Percentiles rank a stretch among this genome's conserved stretches.
Evolutionary conservation across 2,888 invertebrate genomes (phyloP).

Genomic region (Andrena trimmerana): DNA sequence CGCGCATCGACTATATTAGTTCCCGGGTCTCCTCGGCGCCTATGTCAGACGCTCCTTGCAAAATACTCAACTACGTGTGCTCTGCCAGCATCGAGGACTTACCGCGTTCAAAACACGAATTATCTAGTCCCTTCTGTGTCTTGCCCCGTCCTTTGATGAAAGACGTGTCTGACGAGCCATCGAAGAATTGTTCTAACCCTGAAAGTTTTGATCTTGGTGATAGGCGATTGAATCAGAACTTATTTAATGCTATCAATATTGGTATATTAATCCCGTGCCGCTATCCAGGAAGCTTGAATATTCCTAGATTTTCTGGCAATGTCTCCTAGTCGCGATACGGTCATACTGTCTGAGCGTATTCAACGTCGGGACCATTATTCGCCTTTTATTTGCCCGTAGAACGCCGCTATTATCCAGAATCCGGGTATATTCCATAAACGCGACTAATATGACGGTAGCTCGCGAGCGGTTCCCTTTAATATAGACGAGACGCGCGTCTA

Average conservation of each 20-base stretch:
- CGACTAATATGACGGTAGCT: slow-evolving; percentile 8
- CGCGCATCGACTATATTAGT: slow-evolving; percentile 53
- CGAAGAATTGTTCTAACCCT: background rate
- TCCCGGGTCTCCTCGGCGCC: slow-evolving; percentile 10
- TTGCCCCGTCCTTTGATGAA: background rate
- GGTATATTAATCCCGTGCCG: too few relatives aligned
- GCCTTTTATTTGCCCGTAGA: slow-evolving; percentile 6
- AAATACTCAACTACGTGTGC: slow-evolving; percentile 61
- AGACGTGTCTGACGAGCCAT: background rate
- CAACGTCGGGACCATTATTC: background rate
- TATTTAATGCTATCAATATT: too few relatives aligned
- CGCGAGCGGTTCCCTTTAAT: slow-evolving; percentile 5
- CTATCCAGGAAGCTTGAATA: too few relatives aligned
- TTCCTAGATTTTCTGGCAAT: too few relatives aligned
- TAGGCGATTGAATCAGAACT: too few relatives aligned
- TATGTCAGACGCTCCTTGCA: slow-evolving; percentile 13
- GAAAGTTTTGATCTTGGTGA: background rate
- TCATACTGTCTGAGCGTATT: background rate
- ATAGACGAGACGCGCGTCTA: slow-evolving; percentile 17
- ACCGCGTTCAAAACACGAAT: slow-evolving; percentile 34
- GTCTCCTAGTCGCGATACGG: too few relatives aligned
- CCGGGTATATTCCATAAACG: slow-evolving; percentile 34
- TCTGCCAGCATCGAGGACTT: slow-evolving; percentile 9
- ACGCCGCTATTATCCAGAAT: slow-evolving; percentile 1
- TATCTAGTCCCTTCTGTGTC: background rate